phyloP scores from a whole-genome alignment of 1,140 invertebrate species.

The Steinernema feltiae region DNA sequence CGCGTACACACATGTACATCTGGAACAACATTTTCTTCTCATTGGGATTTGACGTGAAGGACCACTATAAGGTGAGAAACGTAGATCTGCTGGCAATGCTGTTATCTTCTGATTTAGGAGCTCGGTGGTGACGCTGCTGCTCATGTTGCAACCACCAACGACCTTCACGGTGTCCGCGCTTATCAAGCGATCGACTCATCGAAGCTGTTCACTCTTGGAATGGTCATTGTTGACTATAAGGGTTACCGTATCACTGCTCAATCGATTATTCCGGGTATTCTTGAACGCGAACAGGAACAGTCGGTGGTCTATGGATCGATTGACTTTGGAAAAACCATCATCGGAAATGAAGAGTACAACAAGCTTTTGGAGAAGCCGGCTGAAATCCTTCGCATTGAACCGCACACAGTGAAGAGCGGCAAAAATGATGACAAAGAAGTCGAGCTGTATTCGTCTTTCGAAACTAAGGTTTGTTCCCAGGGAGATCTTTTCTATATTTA shows the following conservation, averaged over 20 bases:
- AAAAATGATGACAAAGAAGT: conserved; percentile 73
- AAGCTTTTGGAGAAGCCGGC: conserved; percentile 86
- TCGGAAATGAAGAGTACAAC: conserved; percentile 72
- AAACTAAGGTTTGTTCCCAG: conserved; percentile 79
- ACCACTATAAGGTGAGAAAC: conserved; percentile 97
- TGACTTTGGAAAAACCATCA: conserved; percentile 74
- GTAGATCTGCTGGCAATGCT: conserved; percentile 60
- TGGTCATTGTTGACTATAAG: conserved; percentile 93
- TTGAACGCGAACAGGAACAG: conserved; percentile 97
- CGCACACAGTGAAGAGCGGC: conserved; percentile 82
- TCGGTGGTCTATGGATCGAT: conserved; percentile 98
- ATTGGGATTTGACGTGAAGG: conserved; percentile 93
- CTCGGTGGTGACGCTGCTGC: conserved; percentile 94
- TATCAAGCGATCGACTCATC: conserved; percentile 90
- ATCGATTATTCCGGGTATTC: conserved; percentile 95
- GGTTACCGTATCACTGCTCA: conserved; percentile 97
- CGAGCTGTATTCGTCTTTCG: conserved; percentile 91
- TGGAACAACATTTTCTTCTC: conserved; percentile 99
- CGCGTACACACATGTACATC: conserved; percentile 96
- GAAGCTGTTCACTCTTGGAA: conserved; percentile 89
- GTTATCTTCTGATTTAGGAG: conserved; percentile 60
- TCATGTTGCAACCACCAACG: conserved; percentile 85
- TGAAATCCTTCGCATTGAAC: conserved; percentile 84
- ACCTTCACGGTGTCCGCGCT: conserved; percentile 88
- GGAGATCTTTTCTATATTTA: conserved; percentile 14